phyloP scores from a whole-genome alignment of 2,113 vertebrate species.

The Pteronura brasiliensis region DNA sequence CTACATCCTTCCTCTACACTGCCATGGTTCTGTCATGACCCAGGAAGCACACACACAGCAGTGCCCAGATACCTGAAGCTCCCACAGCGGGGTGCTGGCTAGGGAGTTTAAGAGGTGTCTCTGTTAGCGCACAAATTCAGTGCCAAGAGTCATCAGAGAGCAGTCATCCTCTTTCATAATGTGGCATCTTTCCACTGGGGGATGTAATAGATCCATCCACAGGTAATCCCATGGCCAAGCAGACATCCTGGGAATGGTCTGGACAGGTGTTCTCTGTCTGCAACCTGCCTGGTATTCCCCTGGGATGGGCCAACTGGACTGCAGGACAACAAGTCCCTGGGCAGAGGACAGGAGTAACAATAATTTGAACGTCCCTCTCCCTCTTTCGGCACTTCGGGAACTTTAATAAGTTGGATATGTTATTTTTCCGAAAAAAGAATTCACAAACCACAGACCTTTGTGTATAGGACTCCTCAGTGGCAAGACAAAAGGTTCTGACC shows the following conservation, averaged over 20 bases:
- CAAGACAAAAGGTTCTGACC: not conserved
- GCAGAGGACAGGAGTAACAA: too few relatives aligned
- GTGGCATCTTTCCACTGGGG: not conserved
- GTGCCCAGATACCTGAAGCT: fast-evolving
- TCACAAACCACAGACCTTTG: not conserved
- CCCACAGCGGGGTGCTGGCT: not conserved
- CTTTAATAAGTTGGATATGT: not conserved
- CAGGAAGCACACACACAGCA: fast-evolving
- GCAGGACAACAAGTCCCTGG: not conserved
- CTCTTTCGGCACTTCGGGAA: not conserved
- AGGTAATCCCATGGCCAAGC: not conserved
- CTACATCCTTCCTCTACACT: fast-evolving
- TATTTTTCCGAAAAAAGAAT: not conserved
- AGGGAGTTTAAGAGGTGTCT: not conserved
- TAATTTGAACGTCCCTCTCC: not conserved
- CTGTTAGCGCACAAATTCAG: fast-evolving
- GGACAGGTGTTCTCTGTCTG: not conserved
- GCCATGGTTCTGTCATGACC: not conserved
- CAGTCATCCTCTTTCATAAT: too few relatives aligned
- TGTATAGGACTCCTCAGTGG: not conserved
- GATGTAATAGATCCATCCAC: not conserved
- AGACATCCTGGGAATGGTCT: too few relatives aligned
- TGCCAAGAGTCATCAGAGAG: too few relatives aligned
- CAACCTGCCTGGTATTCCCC: not conserved
- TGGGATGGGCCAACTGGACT: not conserved